These are phyloP conservation scores for Microtus richardsoni DNA, from an alignment of 2,113 vertebrate species.

Conservation along the genomic window DNA sequence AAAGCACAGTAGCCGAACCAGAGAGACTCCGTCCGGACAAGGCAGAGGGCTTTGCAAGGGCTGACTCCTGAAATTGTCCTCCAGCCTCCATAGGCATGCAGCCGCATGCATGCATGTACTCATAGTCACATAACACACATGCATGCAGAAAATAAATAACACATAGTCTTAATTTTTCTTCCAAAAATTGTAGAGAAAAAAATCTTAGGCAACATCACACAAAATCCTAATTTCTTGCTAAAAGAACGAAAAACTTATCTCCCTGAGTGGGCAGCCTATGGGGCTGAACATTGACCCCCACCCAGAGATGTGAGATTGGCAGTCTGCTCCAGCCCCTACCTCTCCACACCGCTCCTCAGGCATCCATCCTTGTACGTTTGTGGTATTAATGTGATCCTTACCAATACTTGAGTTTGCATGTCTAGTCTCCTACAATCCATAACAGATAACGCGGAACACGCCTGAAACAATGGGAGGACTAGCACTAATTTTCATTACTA, in stretches of 20 bases:
- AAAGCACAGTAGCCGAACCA: neutral
- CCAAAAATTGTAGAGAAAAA: neutral
- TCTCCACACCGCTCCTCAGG: neutral
- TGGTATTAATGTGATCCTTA: neutral
- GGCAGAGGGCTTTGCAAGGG: neutral
- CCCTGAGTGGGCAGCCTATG: too few species aligned
- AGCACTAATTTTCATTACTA: neutral
- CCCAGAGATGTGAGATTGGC: neutral
- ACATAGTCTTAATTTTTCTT: neutral
- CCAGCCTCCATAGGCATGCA: too few species aligned
- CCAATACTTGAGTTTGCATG: neutral
- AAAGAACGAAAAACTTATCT: neutral
- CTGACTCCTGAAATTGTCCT: too few species aligned
- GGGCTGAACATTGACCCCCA: neutral
- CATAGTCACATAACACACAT: neutral
- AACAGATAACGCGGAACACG: neutral
- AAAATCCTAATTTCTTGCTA: constrained; percentile 4
- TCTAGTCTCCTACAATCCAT: too few species aligned
- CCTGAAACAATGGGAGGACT: neutral
- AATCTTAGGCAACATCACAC: neutral
- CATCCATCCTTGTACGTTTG: neutral
- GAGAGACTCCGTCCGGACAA: neutral
- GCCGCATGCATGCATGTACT: too few species aligned
- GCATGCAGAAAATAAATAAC: neutral
- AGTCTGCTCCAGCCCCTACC: neutral